Evolutionary conservation across 1,140 invertebrate species (phyloP).

Genomic region (Polyergus mexicanus): DNA sequence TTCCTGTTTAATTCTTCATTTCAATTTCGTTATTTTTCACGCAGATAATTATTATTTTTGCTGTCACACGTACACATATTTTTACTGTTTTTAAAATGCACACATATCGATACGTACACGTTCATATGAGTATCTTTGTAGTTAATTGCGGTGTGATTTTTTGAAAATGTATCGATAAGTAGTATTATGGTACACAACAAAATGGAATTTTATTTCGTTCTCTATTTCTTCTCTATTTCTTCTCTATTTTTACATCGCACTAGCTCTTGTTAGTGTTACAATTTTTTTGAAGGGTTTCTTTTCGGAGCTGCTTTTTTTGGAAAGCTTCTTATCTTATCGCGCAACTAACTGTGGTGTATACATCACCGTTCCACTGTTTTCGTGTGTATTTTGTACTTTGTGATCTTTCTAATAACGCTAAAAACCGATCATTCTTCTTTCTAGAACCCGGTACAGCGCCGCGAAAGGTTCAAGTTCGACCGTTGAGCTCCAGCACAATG

Average conservation of each 20-base stretch:
- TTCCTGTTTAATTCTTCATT: constrained; percentile 28
- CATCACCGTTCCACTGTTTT: not conserved
- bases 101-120: not conserved
- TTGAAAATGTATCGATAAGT: constrained; percentile 30
- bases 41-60: constrained; percentile 10
- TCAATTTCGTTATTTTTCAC: not conserved
- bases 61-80: not conserved
- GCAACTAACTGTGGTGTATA: constrained; percentile 63
- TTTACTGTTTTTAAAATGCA: not conserved
- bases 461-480: constrained; percentile 96
- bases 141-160: constrained; percentile 29
- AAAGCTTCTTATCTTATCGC: constrained; percentile 56
- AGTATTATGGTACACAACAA: constrained; percentile 9
- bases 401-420: constrained; percentile 4
- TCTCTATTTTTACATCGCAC: constrained; percentile 22
- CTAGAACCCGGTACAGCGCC: constrained; percentile 98
- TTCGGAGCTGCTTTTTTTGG: not conserved
- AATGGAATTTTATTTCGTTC: not conserved
- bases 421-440: constrained; percentile 63
- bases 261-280: constrained; percentile 44
- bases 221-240: not conserved
- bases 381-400: constrained; percentile 2
- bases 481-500: constrained; percentile 97
- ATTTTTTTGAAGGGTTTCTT: constrained; percentile 30
- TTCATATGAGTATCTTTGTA: constrained; percentile 19